A percentile compares a stretch with the other conserved stretches of the same genome.
phyloP scores from a whole-genome alignment of 2,113 vertebrate genomes.

The Emydura subglobosa region DNA sequence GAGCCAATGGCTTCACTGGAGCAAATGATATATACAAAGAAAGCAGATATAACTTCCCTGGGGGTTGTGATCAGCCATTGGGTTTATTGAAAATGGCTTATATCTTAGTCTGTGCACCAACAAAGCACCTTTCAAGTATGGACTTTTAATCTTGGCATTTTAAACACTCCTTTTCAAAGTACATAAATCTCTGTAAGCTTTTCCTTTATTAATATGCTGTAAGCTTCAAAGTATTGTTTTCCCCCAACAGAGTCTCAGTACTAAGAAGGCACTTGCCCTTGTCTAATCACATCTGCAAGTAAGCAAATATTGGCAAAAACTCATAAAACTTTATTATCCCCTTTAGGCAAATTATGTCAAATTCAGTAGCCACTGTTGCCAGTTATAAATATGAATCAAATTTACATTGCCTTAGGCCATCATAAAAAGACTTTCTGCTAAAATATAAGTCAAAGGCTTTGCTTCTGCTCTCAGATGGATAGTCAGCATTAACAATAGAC shows the following conservation, averaged over 20 bases:
- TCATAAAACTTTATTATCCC: constrained; percentile 43
- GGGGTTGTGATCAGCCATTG: not conserved
- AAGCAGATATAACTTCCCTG: not conserved
- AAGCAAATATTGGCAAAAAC: constrained; percentile 61
- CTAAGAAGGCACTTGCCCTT: constrained; percentile 47
- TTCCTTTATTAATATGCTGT: constrained; percentile 36
- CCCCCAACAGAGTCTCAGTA: not conserved
- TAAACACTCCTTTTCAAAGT: constrained; percentile 60
- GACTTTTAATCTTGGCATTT: constrained; percentile 23
- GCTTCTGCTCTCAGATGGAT: not conserved
- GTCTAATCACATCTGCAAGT: constrained; percentile 50
- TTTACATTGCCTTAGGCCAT: constrained; percentile 34
- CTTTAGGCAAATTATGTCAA: constrained; percentile 41
- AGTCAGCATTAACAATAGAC: constrained; percentile 24
- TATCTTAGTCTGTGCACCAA: not conserved
- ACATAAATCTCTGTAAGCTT: constrained; percentile 33
- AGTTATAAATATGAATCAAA: constrained; percentile 59
- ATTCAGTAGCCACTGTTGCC: constrained; percentile 32
- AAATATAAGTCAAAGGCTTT: constrained; percentile 20
- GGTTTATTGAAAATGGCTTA: constrained; percentile 26
- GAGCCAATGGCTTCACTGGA: not conserved
- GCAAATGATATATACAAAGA: not conserved
- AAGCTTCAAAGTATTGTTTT: constrained; percentile 36
- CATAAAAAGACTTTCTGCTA: constrained; percentile 35
- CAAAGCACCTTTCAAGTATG: constrained; percentile 5